A percentile compares a stretch with the other conserved stretches of the same genome.
Evolutionary conservation across 2,797 vertebrate genomes (phyloP).

Genomic region (Aphelocoma californica): DNA sequence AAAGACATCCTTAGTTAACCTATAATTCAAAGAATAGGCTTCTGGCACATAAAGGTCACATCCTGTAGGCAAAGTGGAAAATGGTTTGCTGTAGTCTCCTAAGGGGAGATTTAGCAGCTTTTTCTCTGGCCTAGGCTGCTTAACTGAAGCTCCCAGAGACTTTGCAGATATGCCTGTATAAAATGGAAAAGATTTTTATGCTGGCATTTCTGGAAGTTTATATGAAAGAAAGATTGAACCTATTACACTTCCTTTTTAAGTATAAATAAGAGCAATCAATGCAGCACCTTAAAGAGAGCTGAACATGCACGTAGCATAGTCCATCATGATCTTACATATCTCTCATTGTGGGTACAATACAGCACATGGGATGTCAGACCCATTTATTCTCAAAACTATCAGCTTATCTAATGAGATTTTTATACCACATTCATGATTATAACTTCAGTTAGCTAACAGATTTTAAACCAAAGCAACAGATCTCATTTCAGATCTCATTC

Average conservation of each 20-base stretch:
- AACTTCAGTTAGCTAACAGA: not conserved
- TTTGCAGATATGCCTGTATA: not conserved
- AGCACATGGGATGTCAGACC: not conserved
- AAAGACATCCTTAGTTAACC: not conserved
- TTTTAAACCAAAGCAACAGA: not conserved
- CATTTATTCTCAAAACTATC: not conserved
- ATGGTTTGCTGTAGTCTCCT: constrained; percentile 8
- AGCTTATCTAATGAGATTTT: not conserved
- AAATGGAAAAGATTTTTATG: not conserved
- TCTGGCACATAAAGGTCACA: constrained; percentile 19
- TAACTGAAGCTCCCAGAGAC: not conserved
- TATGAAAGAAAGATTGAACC: not conserved
- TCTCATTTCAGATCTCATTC: not conserved
- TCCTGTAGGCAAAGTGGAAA: constrained; percentile 11
- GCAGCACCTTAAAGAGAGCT: not conserved
- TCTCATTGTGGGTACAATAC: not conserved
- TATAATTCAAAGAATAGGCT: not conserved
- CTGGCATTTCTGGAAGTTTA: not conserved
- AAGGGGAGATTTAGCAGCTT: not conserved
- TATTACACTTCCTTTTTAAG: not conserved
- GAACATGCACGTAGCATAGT: not conserved
- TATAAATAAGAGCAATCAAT: not conserved
- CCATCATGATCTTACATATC: not conserved
- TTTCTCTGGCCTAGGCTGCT: not conserved
- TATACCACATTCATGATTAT: not conserved